Base-by-base conservation (phyloP, 2,113 vertebrate species). In the Poicephalus gulielmi region DNA sequence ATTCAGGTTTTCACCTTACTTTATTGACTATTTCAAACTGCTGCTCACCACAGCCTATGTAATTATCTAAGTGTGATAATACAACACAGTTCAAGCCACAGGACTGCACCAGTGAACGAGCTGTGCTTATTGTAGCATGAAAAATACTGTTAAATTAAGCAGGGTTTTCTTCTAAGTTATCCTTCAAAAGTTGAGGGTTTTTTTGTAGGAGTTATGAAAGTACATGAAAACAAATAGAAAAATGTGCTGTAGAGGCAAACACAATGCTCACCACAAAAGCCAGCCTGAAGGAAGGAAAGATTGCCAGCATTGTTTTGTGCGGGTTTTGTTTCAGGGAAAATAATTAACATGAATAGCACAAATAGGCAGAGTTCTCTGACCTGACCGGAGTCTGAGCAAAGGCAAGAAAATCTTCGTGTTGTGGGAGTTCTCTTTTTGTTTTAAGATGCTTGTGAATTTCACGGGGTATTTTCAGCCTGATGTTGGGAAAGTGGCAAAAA, bases 61-160 rank as follows among this genome's bases (percentile, higher is more conserved):
- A 94, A 96, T 97, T 95, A 95, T 90, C 85, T 35, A 84, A 93
- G 85, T 89, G 86, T 94, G 85, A 91, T 87, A 95, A 88, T 62
- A 37, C 76, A 91, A 11, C 83, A 79, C 80, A 49, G 93, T 92
- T 70, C 7, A 2, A 92, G 71, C 67, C 1, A 28, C 57, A 63
- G 83, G 63, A 73, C 74, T 39, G 69, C 62, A 53, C 23, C 63
- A 23, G 53, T 5, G 9, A 79, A 80, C 52, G 84, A 75, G 86
- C 64, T 60, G 28, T 79, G 60, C 69, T 24, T 70, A 55, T 60
- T 62, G 44, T 47, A 47, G 41, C 3, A 2, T 59, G 86, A 76
- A 94, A 95, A 89, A 73, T 25, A 62, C n/a, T 28, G 35, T 74
- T 43, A 53, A 85, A 88, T 17, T 53, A 86, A 92, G 18, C 8